phyloP scores from a whole-genome alignment of 1,140 invertebrate species.

The Pinna nobilis region DNA sequence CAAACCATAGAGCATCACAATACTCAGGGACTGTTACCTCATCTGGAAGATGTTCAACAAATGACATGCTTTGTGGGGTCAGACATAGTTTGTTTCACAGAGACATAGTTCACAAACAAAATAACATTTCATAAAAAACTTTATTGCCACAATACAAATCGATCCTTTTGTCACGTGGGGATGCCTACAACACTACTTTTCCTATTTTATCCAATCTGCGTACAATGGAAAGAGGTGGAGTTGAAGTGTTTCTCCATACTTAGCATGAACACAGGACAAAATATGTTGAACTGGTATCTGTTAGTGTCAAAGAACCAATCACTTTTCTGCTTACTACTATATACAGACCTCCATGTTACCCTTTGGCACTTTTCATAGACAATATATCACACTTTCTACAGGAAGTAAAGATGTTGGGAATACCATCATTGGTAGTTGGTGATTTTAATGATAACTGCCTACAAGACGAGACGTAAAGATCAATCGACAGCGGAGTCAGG shows the following conservation, averaged over 20 bases:
- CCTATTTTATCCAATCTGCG: not conserved
- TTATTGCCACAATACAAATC: not conserved
- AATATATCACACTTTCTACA: not conserved
- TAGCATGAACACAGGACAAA: not conserved
- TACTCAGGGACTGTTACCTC: not conserved
- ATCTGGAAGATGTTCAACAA: conserved; percentile 10
- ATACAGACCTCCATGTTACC: conserved; percentile 31
- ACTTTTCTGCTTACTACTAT: not conserved
- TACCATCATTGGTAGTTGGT: conserved; percentile 14
- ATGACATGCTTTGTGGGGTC: not conserved
- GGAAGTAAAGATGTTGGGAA: not conserved
- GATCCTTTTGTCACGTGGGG: not conserved
- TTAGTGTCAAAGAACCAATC: not conserved
- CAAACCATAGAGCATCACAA: not conserved
- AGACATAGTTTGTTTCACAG: conserved; percentile 19
- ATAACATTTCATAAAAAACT: not conserved
- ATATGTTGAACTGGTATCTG: conserved; percentile 16
- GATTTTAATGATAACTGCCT: conserved; percentile 34
- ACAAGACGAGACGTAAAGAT: not conserved
- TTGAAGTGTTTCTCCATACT: not conserved
- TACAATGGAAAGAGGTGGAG: not conserved
- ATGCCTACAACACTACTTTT: not conserved
- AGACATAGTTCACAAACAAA: conserved; percentile 7
- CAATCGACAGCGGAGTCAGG: conserved; percentile 7
- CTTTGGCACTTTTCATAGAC: not conserved